Conservation (phyloP, 2,797 vertebrate species). For the Danio albolineatus region DNA sequence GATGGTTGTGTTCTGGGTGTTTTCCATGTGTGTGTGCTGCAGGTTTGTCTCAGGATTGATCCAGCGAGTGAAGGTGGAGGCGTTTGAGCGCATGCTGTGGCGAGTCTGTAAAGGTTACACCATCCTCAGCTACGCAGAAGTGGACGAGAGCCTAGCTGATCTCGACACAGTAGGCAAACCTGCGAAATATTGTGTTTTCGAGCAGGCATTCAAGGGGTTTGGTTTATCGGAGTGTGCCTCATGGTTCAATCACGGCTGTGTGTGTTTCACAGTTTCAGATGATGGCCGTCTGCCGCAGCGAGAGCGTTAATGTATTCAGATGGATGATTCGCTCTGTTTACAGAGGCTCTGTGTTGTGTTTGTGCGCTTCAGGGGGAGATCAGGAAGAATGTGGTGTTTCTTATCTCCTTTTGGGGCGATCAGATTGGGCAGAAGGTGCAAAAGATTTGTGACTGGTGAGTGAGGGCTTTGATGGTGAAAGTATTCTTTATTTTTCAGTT, state of each 20-base stretch:
- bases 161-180: slow-evolving; percentile 88
- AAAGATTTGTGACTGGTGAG: slow-evolving; percentile 98
- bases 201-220: slow-evolving; percentile 10
- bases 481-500: too few species aligned
- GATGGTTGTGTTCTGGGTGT: slow-evolving; percentile 18
- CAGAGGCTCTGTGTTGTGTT: not conserved
- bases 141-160: slow-evolving; percentile 88
- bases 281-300: not conserved
- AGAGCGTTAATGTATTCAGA: not conserved
- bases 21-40: slow-evolving; percentile 49
- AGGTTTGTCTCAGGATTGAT: slow-evolving; percentile 96
- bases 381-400: slow-evolving; percentile 91
- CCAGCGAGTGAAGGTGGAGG: slow-evolving; percentile 90
- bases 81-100: slow-evolving; percentile 97
- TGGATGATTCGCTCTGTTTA: not conserved
- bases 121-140: slow-evolving; percentile 91
- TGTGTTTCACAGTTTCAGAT: slow-evolving; percentile 16
- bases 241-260: not conserved
- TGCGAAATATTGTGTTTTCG: not conserved
- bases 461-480: not conserved
- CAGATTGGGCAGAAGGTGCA: slow-evolving; percentile 98
- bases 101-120: slow-evolving; percentile 94
- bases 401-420: slow-evolving; percentile 98
- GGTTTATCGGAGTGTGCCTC: not conserved
- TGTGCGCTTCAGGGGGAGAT: slow-evolving; percentile 85